phyloP scores from a whole-genome alignment of 2,888 invertebrate genomes.

The Junonia oenone region DNA sequence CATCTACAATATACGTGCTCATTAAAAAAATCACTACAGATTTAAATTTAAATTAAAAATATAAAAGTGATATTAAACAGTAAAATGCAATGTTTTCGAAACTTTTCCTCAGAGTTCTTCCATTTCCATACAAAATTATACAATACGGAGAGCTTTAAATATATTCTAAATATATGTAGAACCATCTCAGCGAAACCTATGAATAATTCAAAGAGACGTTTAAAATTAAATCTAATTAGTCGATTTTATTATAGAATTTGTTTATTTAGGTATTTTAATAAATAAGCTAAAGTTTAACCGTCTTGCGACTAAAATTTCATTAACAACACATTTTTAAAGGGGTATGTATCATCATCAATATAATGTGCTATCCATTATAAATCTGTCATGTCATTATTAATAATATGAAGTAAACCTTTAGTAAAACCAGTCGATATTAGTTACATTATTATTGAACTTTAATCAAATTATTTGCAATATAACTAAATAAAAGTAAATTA shows the following conservation, averaged over 20 bases:
- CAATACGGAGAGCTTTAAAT: conserved; percentile 3
- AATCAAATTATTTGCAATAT: too few species aligned
- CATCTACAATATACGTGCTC: too few species aligned
- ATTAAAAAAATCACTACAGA: too few species aligned
- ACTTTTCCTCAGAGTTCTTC: neutral
- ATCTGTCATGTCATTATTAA: too few species aligned
- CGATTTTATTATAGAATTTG: conserved; percentile 1
- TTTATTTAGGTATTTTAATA: conserved; percentile 5
- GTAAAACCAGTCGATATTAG: too few species aligned
- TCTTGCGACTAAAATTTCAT: too few species aligned
- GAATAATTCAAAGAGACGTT: conserved; percentile 19
- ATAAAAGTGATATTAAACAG: neutral
- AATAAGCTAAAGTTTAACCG: neutral
- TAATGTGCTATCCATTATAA: too few species aligned
- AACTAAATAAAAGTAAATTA: too few species aligned
- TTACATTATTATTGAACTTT: too few species aligned
- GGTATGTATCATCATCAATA: too few species aligned
- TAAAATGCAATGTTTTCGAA: neutral
- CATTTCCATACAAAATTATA: conserved; percentile 14
- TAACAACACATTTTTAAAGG: too few species aligned
- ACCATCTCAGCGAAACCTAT: conserved; percentile 13
- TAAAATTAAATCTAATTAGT: conserved; percentile 13
- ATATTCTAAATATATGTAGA: conserved; percentile 15
- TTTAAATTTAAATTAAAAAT: neutral
- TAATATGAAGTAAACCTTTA: too few species aligned